Conservation (phyloP, 2,797 vertebrate species). For the Scarus forsteni region DNA sequence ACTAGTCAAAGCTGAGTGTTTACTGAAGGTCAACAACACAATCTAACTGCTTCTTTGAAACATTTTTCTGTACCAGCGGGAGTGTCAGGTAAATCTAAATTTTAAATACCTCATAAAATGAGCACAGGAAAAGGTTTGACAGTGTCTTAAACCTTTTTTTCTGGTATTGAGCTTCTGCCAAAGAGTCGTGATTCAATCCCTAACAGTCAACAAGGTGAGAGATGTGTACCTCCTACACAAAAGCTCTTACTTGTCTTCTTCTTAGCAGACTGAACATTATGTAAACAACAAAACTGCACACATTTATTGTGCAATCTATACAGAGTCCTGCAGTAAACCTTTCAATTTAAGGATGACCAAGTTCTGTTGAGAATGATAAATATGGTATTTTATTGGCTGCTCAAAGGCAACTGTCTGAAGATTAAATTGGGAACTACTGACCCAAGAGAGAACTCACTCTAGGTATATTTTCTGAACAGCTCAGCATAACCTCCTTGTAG, state of each 20-base stretch:
- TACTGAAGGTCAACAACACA: no score
- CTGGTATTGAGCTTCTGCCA: not conserved
- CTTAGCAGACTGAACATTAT: not conserved
- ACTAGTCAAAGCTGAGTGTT: no score
- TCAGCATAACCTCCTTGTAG: not conserved
- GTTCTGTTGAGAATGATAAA: not conserved
- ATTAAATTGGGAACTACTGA: not conserved
- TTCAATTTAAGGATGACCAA: not conserved
- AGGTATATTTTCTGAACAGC: not conserved
- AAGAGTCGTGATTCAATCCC: not conserved
- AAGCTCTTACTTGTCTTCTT: not conserved
- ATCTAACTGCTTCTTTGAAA: no score
- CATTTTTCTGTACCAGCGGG: no score
- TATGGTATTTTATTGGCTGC: conserved; percentile 8
- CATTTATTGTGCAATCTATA: not conserved
- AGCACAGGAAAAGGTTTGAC: not conserved
- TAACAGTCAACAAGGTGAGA: not conserved
- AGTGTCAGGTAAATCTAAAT: no score
- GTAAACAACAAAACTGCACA: not conserved
- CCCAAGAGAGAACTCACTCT: not conserved
- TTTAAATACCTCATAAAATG: not conserved
- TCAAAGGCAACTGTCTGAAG: conserved; percentile 1
- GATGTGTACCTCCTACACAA: not conserved
- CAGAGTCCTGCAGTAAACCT: not conserved
- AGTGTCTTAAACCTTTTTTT: not conserved